Conservation (phyloP, 2,113 vertebrate species). For the Podilymbus podiceps region DNA sequence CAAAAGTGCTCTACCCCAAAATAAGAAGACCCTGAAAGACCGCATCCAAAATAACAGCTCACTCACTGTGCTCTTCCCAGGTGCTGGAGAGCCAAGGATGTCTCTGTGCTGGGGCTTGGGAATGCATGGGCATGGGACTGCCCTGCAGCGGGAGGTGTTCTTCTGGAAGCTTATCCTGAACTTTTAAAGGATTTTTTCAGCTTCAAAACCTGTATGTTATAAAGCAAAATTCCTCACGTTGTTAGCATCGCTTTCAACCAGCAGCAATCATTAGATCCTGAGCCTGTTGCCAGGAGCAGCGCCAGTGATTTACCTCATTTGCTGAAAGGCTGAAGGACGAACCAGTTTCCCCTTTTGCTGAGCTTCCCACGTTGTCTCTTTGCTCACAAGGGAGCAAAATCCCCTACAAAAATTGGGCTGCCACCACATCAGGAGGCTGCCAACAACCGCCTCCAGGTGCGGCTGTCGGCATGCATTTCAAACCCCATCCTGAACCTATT, state of each 20-base stretch:
- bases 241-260: not conserved
- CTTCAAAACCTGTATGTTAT: not conserved
- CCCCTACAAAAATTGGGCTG: not conserved
- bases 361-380: not conserved
- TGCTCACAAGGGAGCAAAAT: not conserved
- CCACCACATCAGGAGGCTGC: not conserved
- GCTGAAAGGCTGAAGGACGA: not conserved
- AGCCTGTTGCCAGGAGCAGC: not conserved
- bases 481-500: not conserved
- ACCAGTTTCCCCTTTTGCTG: not conserved
- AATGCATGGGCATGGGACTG: accelerated
- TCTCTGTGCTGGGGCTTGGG: not conserved
- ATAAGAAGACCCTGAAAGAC: not conserved
- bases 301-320: not conserved
- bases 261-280: not conserved
- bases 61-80: not conserved
- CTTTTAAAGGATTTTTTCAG: not conserved
- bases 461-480: not conserved
- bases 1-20: not conserved
- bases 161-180: not conserved
- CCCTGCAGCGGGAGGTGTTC: not conserved
- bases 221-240: not conserved
- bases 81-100: not conserved
- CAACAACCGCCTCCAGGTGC: not conserved
- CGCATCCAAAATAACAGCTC: not conserved